These are phyloP conservation scores for Sus cebifrons DNA, from an alignment of 2,797 vertebrate genomes.

Conservation along the genomic window DNA sequence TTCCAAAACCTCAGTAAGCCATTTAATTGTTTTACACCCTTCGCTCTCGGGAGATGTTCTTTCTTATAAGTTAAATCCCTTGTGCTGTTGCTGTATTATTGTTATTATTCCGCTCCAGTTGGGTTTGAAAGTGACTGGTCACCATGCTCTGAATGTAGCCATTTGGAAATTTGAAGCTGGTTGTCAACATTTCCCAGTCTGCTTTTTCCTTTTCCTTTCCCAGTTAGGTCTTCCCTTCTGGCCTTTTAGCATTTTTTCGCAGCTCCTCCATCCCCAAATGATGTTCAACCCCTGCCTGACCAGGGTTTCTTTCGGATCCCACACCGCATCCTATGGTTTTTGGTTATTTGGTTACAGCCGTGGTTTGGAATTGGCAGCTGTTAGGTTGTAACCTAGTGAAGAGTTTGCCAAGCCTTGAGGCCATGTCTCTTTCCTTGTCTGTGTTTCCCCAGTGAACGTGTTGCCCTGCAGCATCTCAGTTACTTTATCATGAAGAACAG, in stretches of 20 bases:
- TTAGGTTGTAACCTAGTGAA: not conserved
- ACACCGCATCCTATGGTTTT: not conserved
- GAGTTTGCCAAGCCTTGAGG: not conserved
- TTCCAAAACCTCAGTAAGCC: slow-evolving; percentile 65
- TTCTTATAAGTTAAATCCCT: not conserved
- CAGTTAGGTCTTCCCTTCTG: not conserved
- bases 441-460: not conserved
- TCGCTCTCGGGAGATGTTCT: slow-evolving; percentile 43
- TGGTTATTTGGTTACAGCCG: not conserved
- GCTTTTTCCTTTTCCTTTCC: slow-evolving; percentile 22
- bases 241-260: not conserved
- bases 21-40: slow-evolving; percentile 50
- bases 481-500: slow-evolving; percentile 9
- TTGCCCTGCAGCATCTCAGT: not conserved
- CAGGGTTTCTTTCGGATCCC: not conserved
- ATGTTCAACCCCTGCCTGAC: not conserved
- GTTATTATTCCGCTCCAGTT: slow-evolving; percentile 11
- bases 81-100: not conserved
- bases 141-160: not conserved
- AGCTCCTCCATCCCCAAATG: not conserved
- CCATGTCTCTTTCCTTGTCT: not conserved
- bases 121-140: not conserved
- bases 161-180: not conserved
- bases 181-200: not conserved
- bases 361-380: not conserved